phyloP scores from a whole-genome alignment of 1,140 invertebrate genomes.

The Ceratina australensis region DNA sequence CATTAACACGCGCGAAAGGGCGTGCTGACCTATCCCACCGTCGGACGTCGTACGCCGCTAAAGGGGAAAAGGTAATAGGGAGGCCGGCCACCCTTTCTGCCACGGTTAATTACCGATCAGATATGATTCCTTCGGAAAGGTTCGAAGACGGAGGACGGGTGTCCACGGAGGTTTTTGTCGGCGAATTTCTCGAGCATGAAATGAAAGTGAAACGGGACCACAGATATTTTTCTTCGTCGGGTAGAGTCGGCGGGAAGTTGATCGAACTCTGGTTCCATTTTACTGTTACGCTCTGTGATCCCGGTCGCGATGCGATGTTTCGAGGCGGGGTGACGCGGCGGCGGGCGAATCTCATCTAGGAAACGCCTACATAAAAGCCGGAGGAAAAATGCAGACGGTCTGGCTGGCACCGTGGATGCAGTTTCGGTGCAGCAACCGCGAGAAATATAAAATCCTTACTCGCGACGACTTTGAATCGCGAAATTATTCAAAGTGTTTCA shows the following conservation, averaged over 20 bases:
- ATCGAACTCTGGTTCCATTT: neutral
- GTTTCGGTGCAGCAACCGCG: slow-evolving; percentile 73
- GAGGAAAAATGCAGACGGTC: slow-evolving; percentile 68
- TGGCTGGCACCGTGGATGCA: slow-evolving; percentile 72
- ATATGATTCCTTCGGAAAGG: slow-evolving; percentile 59
- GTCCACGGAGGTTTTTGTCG: too few relatives aligned
- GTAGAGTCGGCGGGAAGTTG: too few relatives aligned
- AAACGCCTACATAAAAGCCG: slow-evolving; percentile 34
- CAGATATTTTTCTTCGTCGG: too few relatives aligned
- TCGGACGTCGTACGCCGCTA: slow-evolving; percentile 37
- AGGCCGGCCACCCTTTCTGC: slow-evolving; percentile 40
- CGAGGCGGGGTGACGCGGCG: slow-evolving; percentile 10
- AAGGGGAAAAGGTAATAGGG: slow-evolving; percentile 58
- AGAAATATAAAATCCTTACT: slow-evolving; percentile 75
- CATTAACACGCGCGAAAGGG: slow-evolving; percentile 63
- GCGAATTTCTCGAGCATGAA: too few relatives aligned
- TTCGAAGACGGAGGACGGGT: neutral
- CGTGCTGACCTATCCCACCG: slow-evolving; percentile 67
- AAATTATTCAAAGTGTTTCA: slow-evolving; percentile 79
- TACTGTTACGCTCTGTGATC: slow-evolving; percentile 27
- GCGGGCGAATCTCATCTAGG: slow-evolving; percentile 36
- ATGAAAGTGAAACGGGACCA: too few relatives aligned
- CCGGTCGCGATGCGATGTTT: slow-evolving; percentile 13
- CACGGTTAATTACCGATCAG: slow-evolving; percentile 64
- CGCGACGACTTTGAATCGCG: slow-evolving; percentile 74